These are phyloP conservation scores for Tachina fera DNA, from an alignment of 2,888 invertebrate genomes.

Conservation along the genomic window DNA sequence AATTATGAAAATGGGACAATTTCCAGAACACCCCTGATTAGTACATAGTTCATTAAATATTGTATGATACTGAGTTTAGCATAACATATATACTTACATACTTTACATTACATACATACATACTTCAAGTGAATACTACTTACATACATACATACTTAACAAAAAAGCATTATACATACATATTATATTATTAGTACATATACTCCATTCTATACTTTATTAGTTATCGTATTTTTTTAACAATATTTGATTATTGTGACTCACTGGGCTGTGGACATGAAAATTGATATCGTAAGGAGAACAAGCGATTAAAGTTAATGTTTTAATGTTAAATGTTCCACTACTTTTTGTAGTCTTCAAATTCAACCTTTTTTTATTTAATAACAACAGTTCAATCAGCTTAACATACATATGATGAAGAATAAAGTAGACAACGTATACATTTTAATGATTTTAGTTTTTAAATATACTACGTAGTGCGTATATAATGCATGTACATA, in stretches of 20 bases:
- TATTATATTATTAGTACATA: neutral
- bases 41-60: conserved; percentile 33
- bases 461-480: neutral
- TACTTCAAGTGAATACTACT: conserved; percentile 22
- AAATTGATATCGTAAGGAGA: conserved; percentile 8
- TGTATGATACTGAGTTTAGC: conserved; percentile 61
- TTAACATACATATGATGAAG: conserved; percentile 29
- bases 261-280: conserved; percentile 3
- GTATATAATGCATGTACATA: neutral
- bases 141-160: conserved; percentile 10
- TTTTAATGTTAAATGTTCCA: conserved; percentile 6
- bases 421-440: conserved; percentile 49
- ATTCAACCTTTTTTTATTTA: conserved; percentile 18
- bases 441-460: neutral
- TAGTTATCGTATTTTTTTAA: conserved; percentile 44
- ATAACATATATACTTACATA: conserved; percentile 12
- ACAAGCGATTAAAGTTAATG: neutral
- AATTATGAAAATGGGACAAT: too few relatives aligned
- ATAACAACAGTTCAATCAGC: conserved; percentile 18
- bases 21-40: neutral
- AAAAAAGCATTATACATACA: neutral
- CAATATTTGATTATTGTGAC: conserved; percentile 26
- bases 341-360: conserved; percentile 20
- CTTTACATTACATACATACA: conserved; percentile 22
- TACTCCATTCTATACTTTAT: conserved; percentile 32